Percentiles rank a stretch among this genome's conserved stretches.
These are phyloP conservation scores for Apostichopus californicus DNA, from an alignment of 35 echinoderm and acorn worm species.

Conservation along the genomic window DNA sequence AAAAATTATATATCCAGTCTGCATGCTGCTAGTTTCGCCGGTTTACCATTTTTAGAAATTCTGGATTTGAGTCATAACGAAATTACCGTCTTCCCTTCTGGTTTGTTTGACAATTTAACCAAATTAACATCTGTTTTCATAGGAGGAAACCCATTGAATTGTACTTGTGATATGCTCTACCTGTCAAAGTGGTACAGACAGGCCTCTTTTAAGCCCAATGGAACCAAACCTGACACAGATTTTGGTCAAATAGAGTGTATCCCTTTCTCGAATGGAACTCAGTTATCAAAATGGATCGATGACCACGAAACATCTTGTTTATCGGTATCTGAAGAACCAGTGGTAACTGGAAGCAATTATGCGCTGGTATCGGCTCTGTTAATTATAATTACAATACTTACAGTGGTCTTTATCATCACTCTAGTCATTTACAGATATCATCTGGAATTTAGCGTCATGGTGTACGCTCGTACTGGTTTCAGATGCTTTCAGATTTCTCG, in stretches of 20 bases:
- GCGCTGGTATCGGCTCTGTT: neutral
- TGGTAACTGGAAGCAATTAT: neutral
- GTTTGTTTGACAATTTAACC: constrained; percentile 35
- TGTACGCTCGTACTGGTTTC: constrained; percentile 37
- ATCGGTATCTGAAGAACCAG: neutral
- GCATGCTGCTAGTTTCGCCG: constrained; percentile 20
- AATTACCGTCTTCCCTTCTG: neutral
- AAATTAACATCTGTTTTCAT: constrained; percentile 16
- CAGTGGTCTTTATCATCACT: neutral
- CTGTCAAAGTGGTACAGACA: constrained; percentile 28
- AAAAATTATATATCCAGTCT: constrained; percentile 29
- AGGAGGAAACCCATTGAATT: constrained; percentile 24
- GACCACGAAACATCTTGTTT: constrained; percentile 36
- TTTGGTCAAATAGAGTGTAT: constrained; percentile 39
- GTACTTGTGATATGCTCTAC: constrained; percentile 55
- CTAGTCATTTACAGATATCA: constrained; percentile 2
- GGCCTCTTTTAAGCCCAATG: neutral
- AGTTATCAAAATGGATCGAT: constrained; percentile 10
- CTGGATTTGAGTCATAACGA: constrained; percentile 52
- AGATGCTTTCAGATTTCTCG: constrained; percentile 17
- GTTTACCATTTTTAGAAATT: neutral
- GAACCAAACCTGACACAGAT: neutral
- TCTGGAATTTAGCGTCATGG: constrained; percentile 37
- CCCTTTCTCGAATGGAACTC: constrained; percentile 20
- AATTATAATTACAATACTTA: constrained; percentile 1